Conservation (phyloP, 2,797 vertebrate species). For the Emydoidea blandingii region DNA sequence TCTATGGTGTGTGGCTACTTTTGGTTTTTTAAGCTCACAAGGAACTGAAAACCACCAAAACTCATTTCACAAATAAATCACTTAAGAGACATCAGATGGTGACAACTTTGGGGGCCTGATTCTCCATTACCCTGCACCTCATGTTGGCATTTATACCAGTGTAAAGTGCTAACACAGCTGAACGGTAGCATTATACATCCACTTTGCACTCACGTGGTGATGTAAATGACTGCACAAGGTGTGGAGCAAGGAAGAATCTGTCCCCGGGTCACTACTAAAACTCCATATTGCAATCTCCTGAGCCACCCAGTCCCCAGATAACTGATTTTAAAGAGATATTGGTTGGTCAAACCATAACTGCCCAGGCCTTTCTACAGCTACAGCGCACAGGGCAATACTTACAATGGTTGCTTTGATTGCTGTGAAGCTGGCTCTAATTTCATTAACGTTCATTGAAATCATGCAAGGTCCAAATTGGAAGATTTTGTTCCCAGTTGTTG, state of each 20-base stretch:
- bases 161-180: background rate
- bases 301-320: background rate
- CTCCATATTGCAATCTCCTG: background rate
- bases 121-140: background rate
- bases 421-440: slow-evolving; percentile 67
- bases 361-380: background rate
- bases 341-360: background rate
- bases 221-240: background rate
- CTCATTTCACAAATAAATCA: background rate
- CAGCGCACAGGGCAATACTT: slow-evolving; percentile 20
- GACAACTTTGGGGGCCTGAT: background rate
- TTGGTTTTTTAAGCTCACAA: background rate
- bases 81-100: background rate
- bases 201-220: background rate
- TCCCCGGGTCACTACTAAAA: background rate
- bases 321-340: background rate
- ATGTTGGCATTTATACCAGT: background rate
- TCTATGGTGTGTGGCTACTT: background rate
- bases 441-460: slow-evolving; percentile 43
- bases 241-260: background rate
- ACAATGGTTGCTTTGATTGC: slow-evolving; percentile 75
- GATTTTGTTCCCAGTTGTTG: background rate
- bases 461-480: slow-evolving; percentile 59
- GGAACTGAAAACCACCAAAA: background rate
- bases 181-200: background rate